Evolutionary conservation across 2,797 vertebrate genomes (phyloP).

Genomic region (Brachyalestes nurse): DNA sequence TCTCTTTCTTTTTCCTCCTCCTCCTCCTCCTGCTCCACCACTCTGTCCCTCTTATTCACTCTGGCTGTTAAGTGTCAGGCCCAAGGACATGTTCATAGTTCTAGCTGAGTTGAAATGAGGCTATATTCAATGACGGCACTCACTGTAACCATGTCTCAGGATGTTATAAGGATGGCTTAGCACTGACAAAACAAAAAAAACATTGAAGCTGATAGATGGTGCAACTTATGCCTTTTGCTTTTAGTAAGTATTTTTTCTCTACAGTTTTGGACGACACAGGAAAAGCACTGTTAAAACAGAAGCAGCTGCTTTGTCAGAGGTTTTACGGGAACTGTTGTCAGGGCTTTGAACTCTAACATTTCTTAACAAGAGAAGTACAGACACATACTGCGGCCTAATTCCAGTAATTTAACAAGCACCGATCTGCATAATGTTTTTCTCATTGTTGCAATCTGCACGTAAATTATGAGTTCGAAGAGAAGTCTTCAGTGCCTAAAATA

Average conservation of each 20-base stretch:
- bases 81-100: neutral
- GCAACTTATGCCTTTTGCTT: conserved; percentile 5
- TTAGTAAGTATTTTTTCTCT: neutral
- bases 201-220: neutral
- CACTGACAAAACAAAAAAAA: neutral
- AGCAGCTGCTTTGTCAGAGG: neutral
- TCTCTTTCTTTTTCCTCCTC: conserved; percentile 24
- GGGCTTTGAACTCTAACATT: neutral
- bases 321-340: neutral
- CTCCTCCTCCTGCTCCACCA: neutral
- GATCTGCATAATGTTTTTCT: conserved; percentile 31
- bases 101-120: conserved; percentile 8
- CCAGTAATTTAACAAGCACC: conserved; percentile 39
- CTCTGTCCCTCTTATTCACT: neutral
- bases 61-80: neutral
- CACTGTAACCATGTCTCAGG: neutral
- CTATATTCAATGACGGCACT: conserved; percentile 17
- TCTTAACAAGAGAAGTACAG: conserved; percentile 7
- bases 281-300: neutral
- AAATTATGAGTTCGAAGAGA: neutral
- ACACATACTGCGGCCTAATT: conserved; percentile 53
- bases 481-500: neutral
- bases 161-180: neutral
- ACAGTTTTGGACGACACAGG: neutral
- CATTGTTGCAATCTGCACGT: conserved; percentile 30